Evolutionary conservation across 2,797 vertebrate genomes (phyloP).

Genomic region (Rhinogobio ventralis): DNA sequence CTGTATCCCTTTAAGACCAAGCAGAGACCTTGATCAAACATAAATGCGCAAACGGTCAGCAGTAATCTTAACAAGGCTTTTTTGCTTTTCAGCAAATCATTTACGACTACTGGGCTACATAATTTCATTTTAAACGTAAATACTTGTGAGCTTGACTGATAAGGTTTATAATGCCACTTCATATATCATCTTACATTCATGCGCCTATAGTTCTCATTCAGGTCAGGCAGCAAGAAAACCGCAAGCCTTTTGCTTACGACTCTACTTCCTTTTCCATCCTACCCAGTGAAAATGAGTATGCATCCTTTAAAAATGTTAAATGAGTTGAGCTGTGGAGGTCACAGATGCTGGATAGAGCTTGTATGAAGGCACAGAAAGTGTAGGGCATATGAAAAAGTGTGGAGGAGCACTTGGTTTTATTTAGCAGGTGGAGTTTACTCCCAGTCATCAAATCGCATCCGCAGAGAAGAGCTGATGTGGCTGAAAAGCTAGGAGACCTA

Average conservation of each 20-base stretch:
- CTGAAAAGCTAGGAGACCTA: constrained; percentile 72
- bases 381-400: constrained; percentile 21
- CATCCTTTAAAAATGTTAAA: constrained; percentile 76
- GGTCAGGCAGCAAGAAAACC: constrained; percentile 21
- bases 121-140: constrained; percentile 8
- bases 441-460: constrained; percentile 76
- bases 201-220: constrained; percentile 11
- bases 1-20: not conserved
- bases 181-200: not conserved
- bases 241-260: constrained; percentile 39
- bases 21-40: not conserved
- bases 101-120: not conserved
- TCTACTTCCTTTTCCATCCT: constrained; percentile 19
- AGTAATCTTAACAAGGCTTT: not conserved
- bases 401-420: constrained; percentile 66
- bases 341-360: constrained; percentile 59
- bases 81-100: constrained; percentile 26
- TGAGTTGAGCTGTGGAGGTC: constrained; percentile 70
- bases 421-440: constrained; percentile 81
- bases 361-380: constrained; percentile 63
- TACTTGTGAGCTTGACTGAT: constrained; percentile 23
- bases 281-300: constrained; percentile 64
- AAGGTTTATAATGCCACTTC: constrained; percentile 11
- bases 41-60: not conserved
- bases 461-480: constrained; percentile 72